These are phyloP conservation scores for Drepana arcuata DNA, from an alignment of 1,140 invertebrate species.

Conservation along the genomic window DNA sequence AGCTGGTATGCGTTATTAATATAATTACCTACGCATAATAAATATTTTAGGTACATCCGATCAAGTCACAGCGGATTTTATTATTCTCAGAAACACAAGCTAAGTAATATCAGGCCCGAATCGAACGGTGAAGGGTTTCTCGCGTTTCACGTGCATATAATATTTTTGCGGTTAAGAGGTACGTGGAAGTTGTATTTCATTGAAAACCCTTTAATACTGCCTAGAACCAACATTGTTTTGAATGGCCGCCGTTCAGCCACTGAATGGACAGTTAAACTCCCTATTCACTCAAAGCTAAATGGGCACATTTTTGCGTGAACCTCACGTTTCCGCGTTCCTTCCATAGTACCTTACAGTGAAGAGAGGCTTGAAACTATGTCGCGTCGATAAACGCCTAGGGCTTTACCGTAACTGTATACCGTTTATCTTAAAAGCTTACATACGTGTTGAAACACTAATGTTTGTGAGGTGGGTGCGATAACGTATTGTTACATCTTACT, in stretches of 20 bases:
- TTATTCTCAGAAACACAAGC: no score
- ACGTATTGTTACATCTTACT: no score
- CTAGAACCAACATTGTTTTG: constrained; percentile 29
- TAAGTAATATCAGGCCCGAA: no score
- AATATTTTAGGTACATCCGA: no score
- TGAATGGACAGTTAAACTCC: constrained; percentile 42
- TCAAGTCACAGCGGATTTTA: no score
- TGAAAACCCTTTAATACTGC: constrained; percentile 27
- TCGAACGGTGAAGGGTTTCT: no score
- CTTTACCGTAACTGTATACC: background rate
- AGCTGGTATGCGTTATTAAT: no score
- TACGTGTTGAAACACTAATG: no score
- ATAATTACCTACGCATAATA: no score
- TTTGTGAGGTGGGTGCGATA: no score
- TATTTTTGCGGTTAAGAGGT: constrained; percentile 5
- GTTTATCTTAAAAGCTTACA: no score
- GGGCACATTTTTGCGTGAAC: constrained; percentile 29
- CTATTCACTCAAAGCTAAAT: constrained; percentile 39
- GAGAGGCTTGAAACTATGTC: background rate
- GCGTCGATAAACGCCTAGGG: constrained; percentile 1
- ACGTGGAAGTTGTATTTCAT: constrained; percentile 15
- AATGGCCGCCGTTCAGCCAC: constrained; percentile 24
- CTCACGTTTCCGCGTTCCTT: constrained; percentile 35
- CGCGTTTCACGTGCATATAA: no score
- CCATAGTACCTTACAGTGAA: background rate